Conservation (phyloP, 2,797 vertebrate species). For the Rhinoraja longicauda region DNA sequence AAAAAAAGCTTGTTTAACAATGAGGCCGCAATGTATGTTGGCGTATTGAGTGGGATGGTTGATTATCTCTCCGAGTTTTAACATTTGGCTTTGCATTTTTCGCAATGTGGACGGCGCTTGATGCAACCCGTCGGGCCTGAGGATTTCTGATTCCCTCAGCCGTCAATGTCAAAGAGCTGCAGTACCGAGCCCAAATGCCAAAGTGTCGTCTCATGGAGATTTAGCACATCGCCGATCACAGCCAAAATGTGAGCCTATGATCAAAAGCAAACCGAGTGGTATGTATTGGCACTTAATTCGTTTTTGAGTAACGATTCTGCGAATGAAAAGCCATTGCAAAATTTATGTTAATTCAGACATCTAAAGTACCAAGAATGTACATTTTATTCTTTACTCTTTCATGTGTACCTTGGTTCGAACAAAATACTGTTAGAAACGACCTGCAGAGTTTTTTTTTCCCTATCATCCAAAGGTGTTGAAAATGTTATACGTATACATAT, state of each 20-base stretch:
- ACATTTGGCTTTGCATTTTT: not conserved
- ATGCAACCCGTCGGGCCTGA: not conserved
- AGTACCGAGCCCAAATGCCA: not conserved
- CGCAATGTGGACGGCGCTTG: not conserved
- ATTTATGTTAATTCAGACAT: not conserved
- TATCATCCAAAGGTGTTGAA: not conserved
- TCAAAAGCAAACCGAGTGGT: not conserved
- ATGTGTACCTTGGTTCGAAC: too few relatives aligned
- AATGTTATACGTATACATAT: not conserved
- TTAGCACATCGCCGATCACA: not conserved
- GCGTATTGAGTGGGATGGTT: not conserved
- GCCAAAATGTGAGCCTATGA: not conserved
- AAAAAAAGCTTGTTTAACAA: slow-evolving; percentile 28
- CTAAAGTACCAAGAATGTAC: too few relatives aligned
- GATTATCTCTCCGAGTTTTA: not conserved
- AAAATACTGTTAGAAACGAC: not conserved
- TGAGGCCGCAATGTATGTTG: not conserved
- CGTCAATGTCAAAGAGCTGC: slow-evolving; percentile 27
- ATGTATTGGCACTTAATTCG: not conserved
- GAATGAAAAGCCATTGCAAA: not conserved
- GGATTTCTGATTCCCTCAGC: slow-evolving; percentile 8
- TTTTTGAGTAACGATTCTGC: not conserved
- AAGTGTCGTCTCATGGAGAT: slow-evolving; percentile 6
- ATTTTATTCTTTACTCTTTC: not conserved
- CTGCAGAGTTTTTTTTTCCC: not conserved